Evolutionary conservation across 2,888 invertebrate species (phyloP).

Genomic region (Hecatera dysodea): DNA sequence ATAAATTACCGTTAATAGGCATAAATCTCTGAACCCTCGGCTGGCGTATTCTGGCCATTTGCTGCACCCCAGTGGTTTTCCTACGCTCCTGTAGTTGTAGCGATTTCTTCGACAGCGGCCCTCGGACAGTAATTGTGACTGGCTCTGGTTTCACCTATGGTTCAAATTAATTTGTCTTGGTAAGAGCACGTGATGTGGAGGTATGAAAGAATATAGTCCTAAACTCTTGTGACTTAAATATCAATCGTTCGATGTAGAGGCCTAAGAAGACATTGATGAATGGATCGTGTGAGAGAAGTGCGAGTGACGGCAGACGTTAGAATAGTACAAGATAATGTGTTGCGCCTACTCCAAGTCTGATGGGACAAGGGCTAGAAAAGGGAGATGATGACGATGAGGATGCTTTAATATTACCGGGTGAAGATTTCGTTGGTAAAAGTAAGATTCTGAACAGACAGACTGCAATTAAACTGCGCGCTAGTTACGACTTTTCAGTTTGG

Average conservation of each 20-base stretch:
- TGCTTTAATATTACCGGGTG: not conserved
- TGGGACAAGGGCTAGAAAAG: not conserved
- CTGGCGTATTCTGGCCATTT: slow-evolving; percentile 74
- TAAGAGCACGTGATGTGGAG: not conserved
- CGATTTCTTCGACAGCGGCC: slow-evolving; percentile 61
- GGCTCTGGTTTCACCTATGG: slow-evolving; percentile 81
- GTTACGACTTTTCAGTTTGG: no score
- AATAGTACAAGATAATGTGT: not conserved
- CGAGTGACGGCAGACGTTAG: not conserved
- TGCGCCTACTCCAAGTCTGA: not conserved
- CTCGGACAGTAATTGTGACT: slow-evolving; percentile 54
- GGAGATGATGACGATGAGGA: not conserved
- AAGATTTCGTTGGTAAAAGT: not conserved
- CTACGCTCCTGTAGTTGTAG: slow-evolving; percentile 70
- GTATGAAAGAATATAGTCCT: not conserved
- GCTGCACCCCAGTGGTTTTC: slow-evolving; percentile 68
- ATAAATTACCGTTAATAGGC: slow-evolving; percentile 77
- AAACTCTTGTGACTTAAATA: not conserved
- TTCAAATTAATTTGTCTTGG: not conserved
- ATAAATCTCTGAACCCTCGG: slow-evolving; percentile 78
- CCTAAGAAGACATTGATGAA: not conserved
- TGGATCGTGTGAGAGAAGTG: not conserved
- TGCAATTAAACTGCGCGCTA: not conserved
- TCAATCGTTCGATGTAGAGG: not conserved
- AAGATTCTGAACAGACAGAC: not conserved